These are phyloP conservation scores for Drosophila nannoptera DNA, from an alignment of 1,140 invertebrate genomes.

Conservation along the genomic window DNA sequence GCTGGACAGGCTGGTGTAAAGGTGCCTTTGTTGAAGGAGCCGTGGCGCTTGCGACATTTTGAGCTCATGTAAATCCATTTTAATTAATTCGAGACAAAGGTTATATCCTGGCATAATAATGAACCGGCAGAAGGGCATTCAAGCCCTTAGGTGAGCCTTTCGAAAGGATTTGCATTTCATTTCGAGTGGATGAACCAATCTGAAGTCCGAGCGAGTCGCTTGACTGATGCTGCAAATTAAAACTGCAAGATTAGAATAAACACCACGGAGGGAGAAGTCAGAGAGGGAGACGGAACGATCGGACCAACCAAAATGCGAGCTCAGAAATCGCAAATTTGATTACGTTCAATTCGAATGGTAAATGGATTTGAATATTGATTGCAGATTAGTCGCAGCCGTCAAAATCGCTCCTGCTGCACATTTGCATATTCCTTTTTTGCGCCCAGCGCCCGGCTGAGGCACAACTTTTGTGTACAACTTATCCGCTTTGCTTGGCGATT, in stretches of 20 bases:
- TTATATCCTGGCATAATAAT: conserved; percentile 75
- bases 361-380: conserved; percentile 78
- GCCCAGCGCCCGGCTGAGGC: conserved; percentile 17
- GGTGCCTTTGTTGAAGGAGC: conserved; percentile 60
- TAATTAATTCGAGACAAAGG: conserved; percentile 78
- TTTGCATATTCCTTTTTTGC: conserved; percentile 70
- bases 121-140: conserved; percentile 30
- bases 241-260: conserved; percentile 68
- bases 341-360: conserved; percentile 70
- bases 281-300: conserved; percentile 11
- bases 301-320: conserved; percentile 7
- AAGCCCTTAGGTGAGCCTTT: conserved; percentile 55
- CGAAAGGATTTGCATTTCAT: conserved; percentile 74
- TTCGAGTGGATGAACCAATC: conserved; percentile 67
- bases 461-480: conserved; percentile 66
- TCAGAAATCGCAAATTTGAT: conserved; percentile 69
- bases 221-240: conserved; percentile 49
- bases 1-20: conserved; percentile 34
- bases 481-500: conserved; percentile 62
- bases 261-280: conserved; percentile 39
- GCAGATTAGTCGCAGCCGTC: conserved; percentile 58
- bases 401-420: conserved; percentile 71
- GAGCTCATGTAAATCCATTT: conserved; percentile 78
- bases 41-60: conserved; percentile 60
- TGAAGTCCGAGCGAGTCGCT: conserved; percentile 9